Evolutionary conservation across 2,888 invertebrate species (phyloP).

Genomic region (Parapristionchus giblindavisi): DNA sequence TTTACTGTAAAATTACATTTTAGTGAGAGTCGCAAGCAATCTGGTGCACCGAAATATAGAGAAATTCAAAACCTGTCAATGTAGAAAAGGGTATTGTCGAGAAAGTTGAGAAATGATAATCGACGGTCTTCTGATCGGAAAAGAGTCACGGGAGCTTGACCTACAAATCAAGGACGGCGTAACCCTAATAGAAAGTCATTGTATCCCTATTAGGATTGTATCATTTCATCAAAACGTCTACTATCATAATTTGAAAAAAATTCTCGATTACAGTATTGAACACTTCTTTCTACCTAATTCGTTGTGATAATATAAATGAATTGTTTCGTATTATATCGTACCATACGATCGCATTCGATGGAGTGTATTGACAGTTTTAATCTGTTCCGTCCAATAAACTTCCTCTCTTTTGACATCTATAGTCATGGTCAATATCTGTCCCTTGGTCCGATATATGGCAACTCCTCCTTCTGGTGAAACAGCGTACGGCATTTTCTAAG

Average conservation of each 20-base stretch:
- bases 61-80: conserved; percentile 19
- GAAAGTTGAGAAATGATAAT: neutral
- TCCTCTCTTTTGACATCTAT: neutral
- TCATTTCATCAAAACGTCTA: neutral
- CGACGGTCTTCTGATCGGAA: conserved; percentile 21
- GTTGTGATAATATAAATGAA: too few species aligned
- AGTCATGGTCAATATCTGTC: neutral
- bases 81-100: conserved; percentile 10
- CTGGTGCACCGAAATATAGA: neutral
- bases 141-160: neutral
- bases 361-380: neutral
- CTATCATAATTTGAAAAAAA: too few species aligned
- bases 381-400: conserved; percentile 22
- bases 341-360: neutral
- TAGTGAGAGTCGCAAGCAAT: neutral
- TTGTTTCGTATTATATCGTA: neutral
- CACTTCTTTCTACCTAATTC: too few species aligned
- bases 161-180: neutral
- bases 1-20: conserved; percentile 14
- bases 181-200: neutral
- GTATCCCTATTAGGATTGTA: neutral
- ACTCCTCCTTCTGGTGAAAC: neutral
- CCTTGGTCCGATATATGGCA: neutral
- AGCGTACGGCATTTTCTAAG: neutral
- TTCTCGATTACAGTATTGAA: too few species aligned